These are phyloP conservation scores for Urocitellus parryii DNA, from an alignment of 2,113 vertebrate species.

Conservation along the genomic window DNA sequence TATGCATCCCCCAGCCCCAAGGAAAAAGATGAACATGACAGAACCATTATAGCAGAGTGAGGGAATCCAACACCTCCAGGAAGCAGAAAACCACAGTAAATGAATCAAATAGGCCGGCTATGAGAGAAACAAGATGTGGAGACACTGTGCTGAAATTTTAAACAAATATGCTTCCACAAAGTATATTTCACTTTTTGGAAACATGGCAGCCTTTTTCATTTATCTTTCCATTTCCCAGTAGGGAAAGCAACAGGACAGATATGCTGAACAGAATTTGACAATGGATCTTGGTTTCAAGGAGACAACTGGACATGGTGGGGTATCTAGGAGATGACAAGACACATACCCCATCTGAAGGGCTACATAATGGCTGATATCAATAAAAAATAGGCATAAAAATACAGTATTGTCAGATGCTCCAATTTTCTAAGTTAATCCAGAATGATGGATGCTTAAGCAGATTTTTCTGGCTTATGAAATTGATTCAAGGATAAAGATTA, in stretches of 20 bases:
- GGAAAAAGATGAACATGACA: not conserved
- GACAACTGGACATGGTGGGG: not conserved
- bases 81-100: not conserved
- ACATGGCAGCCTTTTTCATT: not conserved
- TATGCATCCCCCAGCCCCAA: not conserved
- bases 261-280: not conserved
- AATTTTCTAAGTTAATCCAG: not conserved
- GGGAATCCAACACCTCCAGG: not conserved
- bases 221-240: not conserved
- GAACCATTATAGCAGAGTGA: not conserved
- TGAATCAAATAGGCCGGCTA: not conserved
- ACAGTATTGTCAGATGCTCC: not conserved
- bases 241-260: not conserved
- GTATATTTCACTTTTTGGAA: not conserved
- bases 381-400: not conserved
- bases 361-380: not conserved
- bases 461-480: not conserved
- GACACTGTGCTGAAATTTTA: not conserved
- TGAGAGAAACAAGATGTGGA: not conserved
- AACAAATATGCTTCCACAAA: not conserved
- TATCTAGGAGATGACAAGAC: not conserved
- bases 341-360: not conserved
- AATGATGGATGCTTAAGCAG: not conserved
- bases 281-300: not conserved
- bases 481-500: not conserved